Conservation (phyloP, 2,113 vertebrate species). For the Trochalopteron elliotii region DNA sequence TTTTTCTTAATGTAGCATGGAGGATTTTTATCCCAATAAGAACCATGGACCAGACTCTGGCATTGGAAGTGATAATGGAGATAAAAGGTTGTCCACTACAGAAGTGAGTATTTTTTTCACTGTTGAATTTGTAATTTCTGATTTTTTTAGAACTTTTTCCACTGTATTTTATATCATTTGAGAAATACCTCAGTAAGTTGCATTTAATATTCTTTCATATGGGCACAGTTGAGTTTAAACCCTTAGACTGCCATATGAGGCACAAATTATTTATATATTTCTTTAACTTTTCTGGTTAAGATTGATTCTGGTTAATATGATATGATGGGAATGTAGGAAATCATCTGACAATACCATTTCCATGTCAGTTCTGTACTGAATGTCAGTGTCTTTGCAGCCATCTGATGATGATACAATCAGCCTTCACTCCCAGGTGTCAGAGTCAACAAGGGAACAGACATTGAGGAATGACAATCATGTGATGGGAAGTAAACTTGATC, state of each 20-base stretch:
- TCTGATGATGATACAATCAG: constrained; percentile 98
- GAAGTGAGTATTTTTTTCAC: constrained; percentile 81
- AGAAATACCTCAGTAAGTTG: background rate
- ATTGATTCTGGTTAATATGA: background rate
- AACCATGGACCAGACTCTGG: constrained; percentile 97
- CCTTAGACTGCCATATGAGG: background rate
- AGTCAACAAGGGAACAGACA: constrained; percentile 84
- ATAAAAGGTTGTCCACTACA: constrained; percentile 94
- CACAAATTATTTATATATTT: background rate
- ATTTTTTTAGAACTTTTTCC: background rate
- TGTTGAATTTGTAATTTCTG: background rate
- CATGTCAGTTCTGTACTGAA: background rate
- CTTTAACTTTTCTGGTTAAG: background rate
- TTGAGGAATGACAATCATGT: constrained; percentile 82
- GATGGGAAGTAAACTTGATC: constrained; percentile 85
- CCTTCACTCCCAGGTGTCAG: constrained; percentile 97
- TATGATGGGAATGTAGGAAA: background rate
- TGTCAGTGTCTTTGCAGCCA: constrained; percentile 77
- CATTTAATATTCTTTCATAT: background rate
- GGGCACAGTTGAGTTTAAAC: background rate
- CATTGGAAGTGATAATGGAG: constrained; percentile 97
- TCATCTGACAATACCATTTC: background rate
- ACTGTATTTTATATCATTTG: background rate
- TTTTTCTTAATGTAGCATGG: constrained; percentile 81
- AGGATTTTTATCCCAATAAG: constrained; percentile 97